Base-by-base conservation (phyloP, 2,797 vertebrate species). In the Spizella passerina region DNA sequence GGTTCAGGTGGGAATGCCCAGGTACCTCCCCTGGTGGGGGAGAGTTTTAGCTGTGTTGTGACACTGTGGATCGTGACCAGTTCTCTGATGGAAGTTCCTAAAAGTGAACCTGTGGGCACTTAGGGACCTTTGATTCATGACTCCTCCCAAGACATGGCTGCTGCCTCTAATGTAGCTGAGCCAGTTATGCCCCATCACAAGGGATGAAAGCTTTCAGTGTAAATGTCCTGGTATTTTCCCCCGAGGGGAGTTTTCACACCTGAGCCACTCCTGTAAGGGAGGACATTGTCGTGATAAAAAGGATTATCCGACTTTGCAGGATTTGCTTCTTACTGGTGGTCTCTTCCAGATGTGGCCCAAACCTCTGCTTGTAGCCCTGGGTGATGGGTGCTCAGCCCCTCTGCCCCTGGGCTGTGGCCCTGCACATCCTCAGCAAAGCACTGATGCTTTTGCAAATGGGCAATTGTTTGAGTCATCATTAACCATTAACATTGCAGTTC, bases 311-410 rank as follows among this genome's bases (percentile, higher is more conserved):
- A 38, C 38, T 16, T 68, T 9, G 8, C 29, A 32, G 46, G 46
- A 46, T 46, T 39, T 68, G 16, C 8, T 23, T 49, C 9, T 12
- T 55, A 16, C 6, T 64, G n/a, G 3, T 61, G 30, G 2, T 64
- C 9, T 26, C 10, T 55, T 38, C n/a, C 13, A 16, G 39, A 10
- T 20, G 13, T 29, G 39, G 8, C 39, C 13, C 12, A 44, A 27
- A 52, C 4, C 3, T 13, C 29, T 14, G 20, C 13, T 53, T 21
- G 29, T 44, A 60, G 38, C 19, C 27, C 9, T 7, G 0, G 1
- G 38, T 29, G 27, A 22, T 60, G 46, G 7, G 10, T 60, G 46
- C 46, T 68, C 53, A 30, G 7, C 2, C 19, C 3, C 16, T 46
- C 32, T 61, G 23, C 10, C 20, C 29, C 47, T 13, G 24, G 71